A percentile compares a stretch with the other conserved stretches of the same genome.
phyloP scores from a whole-genome alignment of 2,888 invertebrate species.

The Napeogenes sylphis region DNA sequence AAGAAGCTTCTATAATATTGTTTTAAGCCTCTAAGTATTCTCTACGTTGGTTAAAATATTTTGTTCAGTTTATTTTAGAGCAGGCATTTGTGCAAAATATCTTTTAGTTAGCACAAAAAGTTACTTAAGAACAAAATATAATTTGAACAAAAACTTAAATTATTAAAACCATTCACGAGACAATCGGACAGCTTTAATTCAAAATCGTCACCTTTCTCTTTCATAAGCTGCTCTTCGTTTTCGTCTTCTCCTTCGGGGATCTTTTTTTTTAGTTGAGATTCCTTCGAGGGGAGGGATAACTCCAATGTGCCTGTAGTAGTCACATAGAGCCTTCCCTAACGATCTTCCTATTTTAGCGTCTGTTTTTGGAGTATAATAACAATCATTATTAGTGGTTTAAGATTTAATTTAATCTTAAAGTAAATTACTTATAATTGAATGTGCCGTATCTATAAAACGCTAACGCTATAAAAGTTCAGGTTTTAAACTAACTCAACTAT shows the following conservation, averaged over 20 bases:
- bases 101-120: too few species aligned
- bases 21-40: too few species aligned
- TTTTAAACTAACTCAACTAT: too few species aligned
- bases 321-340: constrained; percentile 75
- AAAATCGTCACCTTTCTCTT: constrained; percentile 49
- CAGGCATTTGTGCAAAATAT: too few species aligned
- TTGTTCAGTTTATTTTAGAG: too few species aligned
- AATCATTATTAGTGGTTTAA: constrained; percentile 11
- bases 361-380: too few species aligned
- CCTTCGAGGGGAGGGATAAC: constrained; percentile 71
- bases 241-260: constrained; percentile 52
- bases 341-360: constrained; percentile 65
- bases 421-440: too few species aligned
- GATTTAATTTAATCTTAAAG: constrained; percentile 4
- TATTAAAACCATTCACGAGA: neutral
- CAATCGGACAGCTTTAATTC: neutral
- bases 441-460: too few species aligned
- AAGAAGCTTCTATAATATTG: too few species aligned
- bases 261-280: constrained; percentile 55
- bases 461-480: too few species aligned
- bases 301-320: constrained; percentile 77
- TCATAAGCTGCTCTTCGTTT: constrained; percentile 53
- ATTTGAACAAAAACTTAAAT: neutral
- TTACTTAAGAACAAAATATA: neutral
- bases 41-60: too few species aligned